Evolutionary conservation across 2,797 vertebrate species (phyloP).

Genomic region (Tamandua tetradactyla): DNA sequence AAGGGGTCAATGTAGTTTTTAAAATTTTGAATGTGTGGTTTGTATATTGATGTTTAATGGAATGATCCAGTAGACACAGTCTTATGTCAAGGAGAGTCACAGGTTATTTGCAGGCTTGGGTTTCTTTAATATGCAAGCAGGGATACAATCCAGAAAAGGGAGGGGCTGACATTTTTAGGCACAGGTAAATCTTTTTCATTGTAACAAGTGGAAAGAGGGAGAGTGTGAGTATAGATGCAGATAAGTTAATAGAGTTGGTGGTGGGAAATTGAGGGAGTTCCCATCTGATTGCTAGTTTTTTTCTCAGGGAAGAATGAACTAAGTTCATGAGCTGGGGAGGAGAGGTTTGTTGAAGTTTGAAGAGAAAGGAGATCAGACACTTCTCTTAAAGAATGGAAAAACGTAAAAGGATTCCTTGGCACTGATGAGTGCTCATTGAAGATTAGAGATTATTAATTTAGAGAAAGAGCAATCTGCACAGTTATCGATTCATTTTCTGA

Average conservation of each 20-base stretch:
- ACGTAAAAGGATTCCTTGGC: neutral
- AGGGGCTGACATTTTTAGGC: neutral
- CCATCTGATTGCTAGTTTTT: constrained; percentile 46
- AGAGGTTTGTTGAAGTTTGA: neutral
- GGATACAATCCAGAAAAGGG: constrained; percentile 25
- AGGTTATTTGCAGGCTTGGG: neutral
- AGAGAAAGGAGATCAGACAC: constrained; percentile 39
- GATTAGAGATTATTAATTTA: neutral
- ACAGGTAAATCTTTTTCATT: neutral
- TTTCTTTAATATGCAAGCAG: neutral
- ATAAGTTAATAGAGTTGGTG: constrained; percentile 24
- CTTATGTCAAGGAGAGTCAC: neutral
- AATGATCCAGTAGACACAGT: neutral
- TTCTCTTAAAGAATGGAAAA: neutral
- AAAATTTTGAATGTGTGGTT: neutral
- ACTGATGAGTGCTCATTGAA: neutral
- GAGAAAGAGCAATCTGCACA: neutral
- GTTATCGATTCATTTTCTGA: neutral
- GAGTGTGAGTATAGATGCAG: constrained; percentile 27
- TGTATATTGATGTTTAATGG: neutral
- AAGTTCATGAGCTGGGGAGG: neutral
- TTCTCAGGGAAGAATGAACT: constrained; percentile 48
- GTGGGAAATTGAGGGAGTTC: constrained; percentile 56
- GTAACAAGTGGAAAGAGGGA: constrained; percentile 52
- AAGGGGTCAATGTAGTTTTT: neutral